A percentile compares a stretch with the other conserved stretches of the same genome.
Conservation (phyloP, 2,797 vertebrate species). For the Danio choprae region DNA sequence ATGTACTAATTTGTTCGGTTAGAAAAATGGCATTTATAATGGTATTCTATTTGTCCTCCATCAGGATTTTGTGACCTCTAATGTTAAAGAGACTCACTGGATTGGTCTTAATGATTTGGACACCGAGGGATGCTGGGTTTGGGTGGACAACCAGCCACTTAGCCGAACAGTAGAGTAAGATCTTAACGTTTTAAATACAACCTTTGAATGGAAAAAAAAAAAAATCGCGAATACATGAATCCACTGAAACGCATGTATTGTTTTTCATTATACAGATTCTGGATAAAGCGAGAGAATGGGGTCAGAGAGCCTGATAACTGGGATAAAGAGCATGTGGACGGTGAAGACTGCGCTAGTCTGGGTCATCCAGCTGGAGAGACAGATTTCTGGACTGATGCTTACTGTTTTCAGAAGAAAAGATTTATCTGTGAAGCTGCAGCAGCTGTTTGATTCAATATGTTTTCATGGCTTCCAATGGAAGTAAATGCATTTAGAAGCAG, state of each 20-base stretch:
- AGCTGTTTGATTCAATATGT: not conserved
- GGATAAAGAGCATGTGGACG: conserved; percentile 1
- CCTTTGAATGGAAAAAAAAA: too few relatives aligned
- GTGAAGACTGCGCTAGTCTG: conserved; percentile 55
- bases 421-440: conserved; percentile 40
- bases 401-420: conserved; percentile 9
- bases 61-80: conserved; percentile 32
- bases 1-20: too few relatives aligned
- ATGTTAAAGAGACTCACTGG: conserved; percentile 34
- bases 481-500: too few relatives aligned
- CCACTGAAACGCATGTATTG: too few relatives aligned
- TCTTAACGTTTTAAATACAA: too few relatives aligned
- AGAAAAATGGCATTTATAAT: too few relatives aligned
- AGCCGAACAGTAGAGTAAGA: conserved; percentile 14
- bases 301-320: conserved; percentile 47
- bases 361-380: not conserved
- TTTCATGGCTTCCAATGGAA: too few relatives aligned
- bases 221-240: too few relatives aligned
- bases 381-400: conserved; percentile 49
- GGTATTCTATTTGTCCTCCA: too few relatives aligned
- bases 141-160: conserved; percentile 29
- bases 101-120: conserved; percentile 57
- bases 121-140: conserved; percentile 51
- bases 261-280: too few relatives aligned
- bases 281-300: not conserved